Evolutionary conservation across 2,797 vertebrate species (phyloP).

Genomic region (Myoxocephalus aenaeus): DNA sequence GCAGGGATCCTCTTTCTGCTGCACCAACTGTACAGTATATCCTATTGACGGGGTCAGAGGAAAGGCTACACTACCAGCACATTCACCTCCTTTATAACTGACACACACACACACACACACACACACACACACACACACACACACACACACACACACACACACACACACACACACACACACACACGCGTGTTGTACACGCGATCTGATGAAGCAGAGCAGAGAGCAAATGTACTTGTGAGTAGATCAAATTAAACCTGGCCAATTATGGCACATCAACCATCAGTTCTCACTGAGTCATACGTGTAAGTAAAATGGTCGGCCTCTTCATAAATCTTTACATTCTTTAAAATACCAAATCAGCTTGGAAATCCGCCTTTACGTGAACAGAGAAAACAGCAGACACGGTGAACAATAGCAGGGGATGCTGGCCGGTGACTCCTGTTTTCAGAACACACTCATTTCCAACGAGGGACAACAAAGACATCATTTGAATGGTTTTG

Average conservation of each 20-base stretch:
- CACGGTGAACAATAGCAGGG: constrained; percentile 1
- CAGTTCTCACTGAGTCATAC: not conserved
- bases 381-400: constrained; percentile 10
- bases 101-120: constrained; percentile 2
- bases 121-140: too few species aligned
- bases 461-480: constrained; percentile 9
- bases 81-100: not conserved
- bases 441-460: not conserved
- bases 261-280: not conserved
- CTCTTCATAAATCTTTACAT: not conserved
- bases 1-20: constrained; percentile 50
- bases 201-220: constrained; percentile 17
- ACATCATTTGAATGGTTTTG: not conserved
- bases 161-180: too few species aligned
- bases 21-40: constrained; percentile 30
- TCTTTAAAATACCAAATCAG: not conserved
- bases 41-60: constrained; percentile 11
- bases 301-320: not conserved
- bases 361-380: not conserved
- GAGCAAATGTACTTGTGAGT: constrained; percentile 6
- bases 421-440: not conserved
- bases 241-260: constrained; percentile 4
- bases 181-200: constrained; percentile 13
- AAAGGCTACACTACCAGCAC: constrained; percentile 26
- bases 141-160: too few species aligned